Evolutionary conservation across 2,888 invertebrate species (phyloP), one percentile per base, ranked within the genome.

Genomic region (Sussaba pulchella): DNA sequence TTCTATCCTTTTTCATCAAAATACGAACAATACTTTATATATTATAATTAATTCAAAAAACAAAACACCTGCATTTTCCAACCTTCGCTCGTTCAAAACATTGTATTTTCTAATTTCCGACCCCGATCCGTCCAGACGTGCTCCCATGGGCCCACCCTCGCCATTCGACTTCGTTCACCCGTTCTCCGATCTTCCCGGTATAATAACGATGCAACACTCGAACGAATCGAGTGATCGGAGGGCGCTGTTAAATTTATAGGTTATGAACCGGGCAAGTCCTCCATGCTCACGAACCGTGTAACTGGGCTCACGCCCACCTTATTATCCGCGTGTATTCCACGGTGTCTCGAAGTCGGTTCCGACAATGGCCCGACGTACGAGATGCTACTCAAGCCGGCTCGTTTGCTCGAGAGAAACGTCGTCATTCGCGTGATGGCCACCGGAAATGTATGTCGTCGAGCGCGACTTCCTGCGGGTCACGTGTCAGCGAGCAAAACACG

Each of bases 281-380:
- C 26, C 26, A 31, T 88, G 89, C 84, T 79, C 86, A 88, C 85
- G 85, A 86, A 88, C 80, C 89, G 88, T 89, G 88, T 89, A 89
- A 89, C 85, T 86, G 87, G 88, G 82, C 87, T 88, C 85, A 87
- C 89, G 89, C 89, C 89, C 89, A 89, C 85, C 84, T 86, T 84
- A 89, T 89, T 89, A 88, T 89, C 87, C n/a, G n/a, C n/a, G 72
- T 73, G 52, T 54, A 64, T 50, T 64, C 50, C 36, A 63, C 69
- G 57, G 73, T 70, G 77, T 81, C 80, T 75, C 66, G n/a, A n/a
- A n/a, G n/a, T n/a, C n/a, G n/a, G n/a, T n/a, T 75, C 75, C 63
- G 69, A 76, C 75, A 76, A 80, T 70, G 67, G 61, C 61, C 59
- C 54, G 36, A 52, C 47, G 36, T 72, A 69, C 50, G 75, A 72